phyloP scores from a whole-genome alignment of 2,113 vertebrate species.

The Sylvilagus bachmani region DNA sequence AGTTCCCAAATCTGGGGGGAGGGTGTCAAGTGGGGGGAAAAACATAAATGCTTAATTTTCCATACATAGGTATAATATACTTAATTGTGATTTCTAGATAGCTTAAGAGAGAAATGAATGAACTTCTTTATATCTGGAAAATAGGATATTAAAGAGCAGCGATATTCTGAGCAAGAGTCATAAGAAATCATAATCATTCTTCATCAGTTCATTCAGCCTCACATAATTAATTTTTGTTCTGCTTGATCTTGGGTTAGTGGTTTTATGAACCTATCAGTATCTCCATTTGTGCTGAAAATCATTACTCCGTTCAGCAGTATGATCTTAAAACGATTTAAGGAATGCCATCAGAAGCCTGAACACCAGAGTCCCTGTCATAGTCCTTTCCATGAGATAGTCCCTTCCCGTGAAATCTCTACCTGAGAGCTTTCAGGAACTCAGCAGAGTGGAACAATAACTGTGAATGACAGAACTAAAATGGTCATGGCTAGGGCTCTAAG shows the following conservation, averaged over 20 bases:
- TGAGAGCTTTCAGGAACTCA: conserved; percentile 8
- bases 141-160: not conserved
- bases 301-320: not conserved
- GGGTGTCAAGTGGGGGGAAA: not conserved
- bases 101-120: conserved; percentile 25
- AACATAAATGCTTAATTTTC: not conserved
- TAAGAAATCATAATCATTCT: not conserved
- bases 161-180: not conserved
- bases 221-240: conserved; percentile 59
- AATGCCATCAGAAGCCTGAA: not conserved
- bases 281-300: conserved; percentile 29
- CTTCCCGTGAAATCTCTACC: not conserved
- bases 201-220: conserved; percentile 30
- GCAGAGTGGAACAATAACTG: not conserved
- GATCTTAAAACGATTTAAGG: conserved; percentile 12
- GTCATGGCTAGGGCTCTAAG: not conserved
- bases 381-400: not conserved
- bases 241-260: conserved; percentile 39
- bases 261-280: conserved; percentile 47
- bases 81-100: not conserved
- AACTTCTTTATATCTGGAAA: not conserved
- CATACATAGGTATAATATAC: not conserved
- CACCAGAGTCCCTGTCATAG: not conserved
- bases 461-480: not conserved
- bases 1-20: not conserved